These are phyloP conservation scores for Sminthopsis crassicaudata DNA, from an alignment of 2,113 vertebrate species.

Conservation along the genomic window DNA sequence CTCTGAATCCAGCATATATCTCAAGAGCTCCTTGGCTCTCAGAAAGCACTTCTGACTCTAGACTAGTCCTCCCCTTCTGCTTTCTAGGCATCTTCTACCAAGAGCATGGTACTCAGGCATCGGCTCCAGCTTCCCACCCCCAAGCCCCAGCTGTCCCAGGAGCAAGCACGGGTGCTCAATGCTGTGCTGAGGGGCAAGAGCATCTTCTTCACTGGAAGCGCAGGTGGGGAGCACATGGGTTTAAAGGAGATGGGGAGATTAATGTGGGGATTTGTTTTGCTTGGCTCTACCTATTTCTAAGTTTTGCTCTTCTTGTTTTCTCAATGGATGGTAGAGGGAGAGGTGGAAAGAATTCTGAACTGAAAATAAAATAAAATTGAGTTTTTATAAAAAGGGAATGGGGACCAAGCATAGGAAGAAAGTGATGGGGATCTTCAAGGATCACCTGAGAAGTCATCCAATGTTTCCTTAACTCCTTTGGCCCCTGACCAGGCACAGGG, in stretches of 20 bases:
- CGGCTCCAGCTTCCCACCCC: constrained; percentile 24
- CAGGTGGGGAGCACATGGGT: constrained; percentile 83
- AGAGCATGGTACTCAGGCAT: background rate
- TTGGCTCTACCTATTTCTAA: constrained; percentile 23
- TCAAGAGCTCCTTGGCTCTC: background rate
- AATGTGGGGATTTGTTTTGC: background rate
- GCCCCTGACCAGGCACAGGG: constrained; percentile 89
- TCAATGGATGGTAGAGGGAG: background rate
- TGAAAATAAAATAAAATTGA: background rate
- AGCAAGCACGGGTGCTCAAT: constrained; percentile 90
- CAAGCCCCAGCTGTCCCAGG: constrained; percentile 88
- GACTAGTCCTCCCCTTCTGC: background rate
- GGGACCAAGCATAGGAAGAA: background rate
- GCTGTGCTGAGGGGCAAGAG: constrained; percentile 91
- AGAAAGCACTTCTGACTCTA: background rate
- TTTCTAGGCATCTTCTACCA: background rate
- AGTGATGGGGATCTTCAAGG: background rate
- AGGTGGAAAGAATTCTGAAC: background rate
- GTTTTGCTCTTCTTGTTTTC: background rate
- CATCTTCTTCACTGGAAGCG: constrained; percentile 97
- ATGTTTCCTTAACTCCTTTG: constrained; percentile 1
- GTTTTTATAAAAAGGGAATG: background rate
- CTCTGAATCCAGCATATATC: background rate
- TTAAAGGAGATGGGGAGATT: background rate
- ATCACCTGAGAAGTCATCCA: background rate